Evolutionary conservation across 2,113 vertebrate genomes (phyloP).

Genomic region (Xenus cinereus): DNA sequence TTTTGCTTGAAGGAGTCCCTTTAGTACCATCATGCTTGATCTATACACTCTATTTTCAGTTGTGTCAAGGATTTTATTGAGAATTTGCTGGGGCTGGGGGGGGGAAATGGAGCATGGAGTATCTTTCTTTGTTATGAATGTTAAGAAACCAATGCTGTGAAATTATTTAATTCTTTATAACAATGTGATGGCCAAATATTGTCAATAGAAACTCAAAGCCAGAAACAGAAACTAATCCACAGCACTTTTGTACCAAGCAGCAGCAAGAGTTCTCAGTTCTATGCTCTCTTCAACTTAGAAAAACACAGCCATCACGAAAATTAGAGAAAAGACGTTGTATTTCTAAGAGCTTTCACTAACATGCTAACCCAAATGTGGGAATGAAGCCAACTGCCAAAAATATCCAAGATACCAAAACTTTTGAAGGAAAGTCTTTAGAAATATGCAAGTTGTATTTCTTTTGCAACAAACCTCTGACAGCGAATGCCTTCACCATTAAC

Average conservation of each 20-base stretch:
- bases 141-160: background rate
- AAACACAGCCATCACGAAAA: background rate
- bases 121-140: too few species aligned
- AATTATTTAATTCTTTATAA: background rate
- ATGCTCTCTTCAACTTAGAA: background rate
- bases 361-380: background rate
- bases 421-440: background rate
- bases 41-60: background rate
- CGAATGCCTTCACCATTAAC: background rate
- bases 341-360: background rate
- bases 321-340: background rate
- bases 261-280: background rate
- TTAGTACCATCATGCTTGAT: background rate
- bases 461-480: background rate
- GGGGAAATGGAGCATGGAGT: accelerated
- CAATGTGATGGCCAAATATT: background rate
- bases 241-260: background rate
- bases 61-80: background rate
- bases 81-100: background rate
- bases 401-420: background rate
- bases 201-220: background rate
- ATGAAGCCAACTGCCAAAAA: background rate
- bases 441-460: background rate
- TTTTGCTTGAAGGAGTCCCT: background rate
- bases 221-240: background rate